phyloP scores from a whole-genome alignment of 2,797 vertebrate genomes.

The Pantherophis alleghaniensis region DNA sequence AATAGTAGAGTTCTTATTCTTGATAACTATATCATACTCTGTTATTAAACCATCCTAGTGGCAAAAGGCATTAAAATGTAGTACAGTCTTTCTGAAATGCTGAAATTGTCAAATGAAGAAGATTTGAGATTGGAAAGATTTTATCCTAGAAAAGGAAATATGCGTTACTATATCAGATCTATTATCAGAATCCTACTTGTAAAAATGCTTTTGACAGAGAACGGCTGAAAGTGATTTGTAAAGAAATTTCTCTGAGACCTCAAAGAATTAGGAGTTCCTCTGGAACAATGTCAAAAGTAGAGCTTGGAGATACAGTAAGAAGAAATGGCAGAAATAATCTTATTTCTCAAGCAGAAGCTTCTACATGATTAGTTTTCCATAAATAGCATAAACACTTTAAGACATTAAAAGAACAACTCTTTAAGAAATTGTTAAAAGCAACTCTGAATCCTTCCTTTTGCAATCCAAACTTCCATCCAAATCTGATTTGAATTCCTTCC shows the following conservation, averaged over 20 bases:
- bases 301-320: neutral
- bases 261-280: neutral
- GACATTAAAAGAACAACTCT: neutral
- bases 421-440: neutral
- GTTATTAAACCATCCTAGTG: neutral
- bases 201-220: neutral
- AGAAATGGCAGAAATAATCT: neutral
- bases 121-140: neutral
- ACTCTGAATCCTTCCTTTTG: neutral
- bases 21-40: neutral
- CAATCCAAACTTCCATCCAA: neutral
- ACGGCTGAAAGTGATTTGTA: neutral
- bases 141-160: neutral
- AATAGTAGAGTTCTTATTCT: neutral
- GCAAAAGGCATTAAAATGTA: neutral
- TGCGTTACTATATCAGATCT: neutral
- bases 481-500: neutral
- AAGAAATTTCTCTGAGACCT: neutral
- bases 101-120: neutral
- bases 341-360: neutral
- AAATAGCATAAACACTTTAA: neutral
- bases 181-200: neutral
- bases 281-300: neutral
- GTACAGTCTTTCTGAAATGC: neutral
- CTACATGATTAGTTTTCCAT: neutral